Conservation (phyloP, 2,888 invertebrate genomes). For the Hemithea aestivaria region DNA sequence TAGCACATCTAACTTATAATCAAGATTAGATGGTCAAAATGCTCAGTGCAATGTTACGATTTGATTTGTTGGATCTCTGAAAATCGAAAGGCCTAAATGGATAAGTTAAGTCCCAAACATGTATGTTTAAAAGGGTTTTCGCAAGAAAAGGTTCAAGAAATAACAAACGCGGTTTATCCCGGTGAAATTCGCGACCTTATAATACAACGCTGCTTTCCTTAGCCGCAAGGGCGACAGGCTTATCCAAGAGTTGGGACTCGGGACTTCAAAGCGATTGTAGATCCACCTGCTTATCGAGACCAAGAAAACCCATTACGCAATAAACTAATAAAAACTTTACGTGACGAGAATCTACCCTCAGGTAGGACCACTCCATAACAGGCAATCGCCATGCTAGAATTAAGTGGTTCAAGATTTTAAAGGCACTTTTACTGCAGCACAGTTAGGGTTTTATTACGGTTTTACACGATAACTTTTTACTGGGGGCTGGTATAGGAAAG, state of each 20-base stretch:
- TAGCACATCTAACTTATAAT: no score
- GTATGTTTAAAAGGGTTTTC: slow-evolving; percentile 36
- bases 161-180: slow-evolving; percentile 45
- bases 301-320: slow-evolving; percentile 41
- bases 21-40: no score
- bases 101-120: slow-evolving; percentile 27
- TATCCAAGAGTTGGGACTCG: slow-evolving; percentile 30
- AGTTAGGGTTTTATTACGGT: slow-evolving; percentile 45
- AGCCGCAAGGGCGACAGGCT: slow-evolving; percentile 30
- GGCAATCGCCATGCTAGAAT: slow-evolving; percentile 38
- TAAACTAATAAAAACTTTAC: slow-evolving; percentile 39
- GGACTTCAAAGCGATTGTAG: slow-evolving; percentile 47
- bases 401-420: slow-evolving; percentile 50
- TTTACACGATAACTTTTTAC: slow-evolving; percentile 44
- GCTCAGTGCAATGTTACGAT: no score
- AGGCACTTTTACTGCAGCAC: slow-evolving; percentile 36
- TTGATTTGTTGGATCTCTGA: slow-evolving; percentile 16
- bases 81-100: slow-evolving; percentile 17
- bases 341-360: slow-evolving; percentile 28
- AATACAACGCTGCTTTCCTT: slow-evolving; percentile 30
- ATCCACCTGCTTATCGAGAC: slow-evolving; percentile 40
- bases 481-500: no score
- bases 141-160: slow-evolving; percentile 38
- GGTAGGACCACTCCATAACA: slow-evolving; percentile 34
- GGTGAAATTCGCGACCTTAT: slow-evolving; percentile 33